These are phyloP conservation scores for Brachionus koreanus DNA, from an alignment of 1,140 invertebrate species.

Conservation along the genomic window DNA sequence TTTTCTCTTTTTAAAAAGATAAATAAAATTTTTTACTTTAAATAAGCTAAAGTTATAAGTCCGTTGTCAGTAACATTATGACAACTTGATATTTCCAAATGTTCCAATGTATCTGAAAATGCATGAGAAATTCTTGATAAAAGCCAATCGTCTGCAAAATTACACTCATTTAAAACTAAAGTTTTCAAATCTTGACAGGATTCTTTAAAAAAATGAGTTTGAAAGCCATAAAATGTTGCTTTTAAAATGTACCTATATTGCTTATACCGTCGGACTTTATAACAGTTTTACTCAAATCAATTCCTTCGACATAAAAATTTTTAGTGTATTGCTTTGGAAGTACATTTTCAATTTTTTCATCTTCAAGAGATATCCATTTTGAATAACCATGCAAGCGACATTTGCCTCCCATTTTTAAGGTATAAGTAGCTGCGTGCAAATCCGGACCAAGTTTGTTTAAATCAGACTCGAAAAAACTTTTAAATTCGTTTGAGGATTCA, in stretches of 20 bases:
- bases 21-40: not conserved
- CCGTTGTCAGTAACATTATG: conserved; percentile 3
- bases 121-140: conserved; percentile 10
- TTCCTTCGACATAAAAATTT: conserved; percentile 10
- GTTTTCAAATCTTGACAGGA: not conserved
- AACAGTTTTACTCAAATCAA: conserved; percentile 30
- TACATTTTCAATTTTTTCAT: conserved; percentile 13
- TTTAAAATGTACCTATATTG: conserved; percentile 28
- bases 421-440: conserved; percentile 26
- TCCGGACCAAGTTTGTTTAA: conserved; percentile 2
- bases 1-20: not conserved
- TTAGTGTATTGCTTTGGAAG: not conserved
- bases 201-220: not conserved
- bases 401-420: conserved; percentile 37
- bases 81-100: conserved; percentile 17
- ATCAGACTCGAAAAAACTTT: conserved; percentile 34
- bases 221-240: not conserved
- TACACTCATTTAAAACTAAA: not conserved
- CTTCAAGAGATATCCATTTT: not conserved
- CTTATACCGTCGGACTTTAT: conserved; percentile 6
- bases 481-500: not conserved
- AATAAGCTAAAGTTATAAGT: conserved; percentile 5
- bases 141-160: not conserved
- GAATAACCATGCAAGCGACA: not conserved
- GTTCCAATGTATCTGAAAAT: not conserved